phyloP scores from a whole-genome alignment of 2,888 invertebrate genomes.

The Caenorhabditis doughertyi region DNA sequence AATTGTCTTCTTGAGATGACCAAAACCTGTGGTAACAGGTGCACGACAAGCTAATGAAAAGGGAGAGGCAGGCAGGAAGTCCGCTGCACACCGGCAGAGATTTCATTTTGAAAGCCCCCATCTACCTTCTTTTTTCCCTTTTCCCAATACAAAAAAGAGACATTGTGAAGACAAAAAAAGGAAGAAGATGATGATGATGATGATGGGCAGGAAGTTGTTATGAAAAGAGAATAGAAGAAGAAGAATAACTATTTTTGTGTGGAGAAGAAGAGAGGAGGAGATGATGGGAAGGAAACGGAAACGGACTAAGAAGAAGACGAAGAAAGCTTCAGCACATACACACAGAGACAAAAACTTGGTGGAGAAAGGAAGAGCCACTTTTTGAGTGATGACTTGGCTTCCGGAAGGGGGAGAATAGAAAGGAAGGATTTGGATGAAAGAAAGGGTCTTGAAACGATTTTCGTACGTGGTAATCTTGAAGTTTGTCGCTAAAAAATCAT shows the following conservation, averaged over 20 bases:
- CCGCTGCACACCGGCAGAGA: neutral
- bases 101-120: slow-evolving; percentile 4
- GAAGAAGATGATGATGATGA: slow-evolving; percentile 43
- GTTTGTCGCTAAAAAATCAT: no score
- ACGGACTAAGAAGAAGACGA: slow-evolving; percentile 25
- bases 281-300: slow-evolving; percentile 55
- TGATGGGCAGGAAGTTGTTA: slow-evolving; percentile 64
- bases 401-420: neutral
- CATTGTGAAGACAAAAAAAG: slow-evolving; percentile 24
- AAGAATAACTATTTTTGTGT: slow-evolving; percentile 39
- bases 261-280: neutral
- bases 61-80: slow-evolving; percentile 23
- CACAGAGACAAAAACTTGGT: no score
- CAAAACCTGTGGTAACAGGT: slow-evolving; percentile 57
- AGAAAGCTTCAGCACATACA: no score
- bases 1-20: slow-evolving; percentile 37
- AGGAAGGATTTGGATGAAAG: neutral
- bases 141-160: slow-evolving; percentile 19
- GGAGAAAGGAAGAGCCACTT: neutral
- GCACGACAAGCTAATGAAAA: slow-evolving; percentile 64
- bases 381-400: slow-evolving; percentile 56
- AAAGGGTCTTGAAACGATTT: neutral
- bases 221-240: slow-evolving; percentile 9
- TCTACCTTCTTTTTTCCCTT: neutral
- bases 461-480: no score